Conservation (phyloP, 1,140 invertebrate species). For the Platorchestia sp. region DNA sequence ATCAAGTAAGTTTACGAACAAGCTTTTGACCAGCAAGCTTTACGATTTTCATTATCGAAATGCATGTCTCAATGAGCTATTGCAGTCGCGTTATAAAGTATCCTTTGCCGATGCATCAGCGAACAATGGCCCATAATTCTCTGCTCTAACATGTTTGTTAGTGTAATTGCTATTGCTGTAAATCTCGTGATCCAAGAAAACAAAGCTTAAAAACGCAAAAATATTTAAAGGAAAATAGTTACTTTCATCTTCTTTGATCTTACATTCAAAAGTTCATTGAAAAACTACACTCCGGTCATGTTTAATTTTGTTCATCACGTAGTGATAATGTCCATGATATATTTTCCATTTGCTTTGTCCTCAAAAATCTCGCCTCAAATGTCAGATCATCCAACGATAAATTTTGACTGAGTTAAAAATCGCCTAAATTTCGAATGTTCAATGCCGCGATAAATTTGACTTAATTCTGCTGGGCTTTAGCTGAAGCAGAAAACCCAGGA, state of each 20-base stretch:
- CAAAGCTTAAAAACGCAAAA: too few species aligned
- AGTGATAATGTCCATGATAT: not conserved
- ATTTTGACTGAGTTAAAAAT: not conserved
- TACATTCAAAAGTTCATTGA: not conserved
- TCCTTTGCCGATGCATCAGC: slow-evolving; percentile 35
- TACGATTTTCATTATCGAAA: slow-evolving; percentile 12
- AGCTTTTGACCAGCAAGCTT: not conserved
- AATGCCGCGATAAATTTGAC: not conserved
- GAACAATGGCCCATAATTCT: slow-evolving; percentile 50
- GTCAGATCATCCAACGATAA: not conserved
- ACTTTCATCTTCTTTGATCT: not conserved
- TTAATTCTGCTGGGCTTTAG: not conserved
- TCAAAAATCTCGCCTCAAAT: not conserved
- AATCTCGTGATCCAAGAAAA: not conserved
- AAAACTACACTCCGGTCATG: not conserved
- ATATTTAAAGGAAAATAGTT: not conserved
- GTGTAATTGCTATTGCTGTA: slow-evolving; percentile 23
- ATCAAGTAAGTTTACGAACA: not conserved
- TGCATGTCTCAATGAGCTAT: not conserved
- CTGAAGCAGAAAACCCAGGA: slow-evolving; percentile 1
- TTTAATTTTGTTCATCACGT: not conserved
- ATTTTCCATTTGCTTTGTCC: not conserved
- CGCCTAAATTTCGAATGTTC: not conserved
- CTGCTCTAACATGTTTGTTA: not conserved
- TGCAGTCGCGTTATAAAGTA: slow-evolving; percentile 29